Evolutionary conservation across 2,113 vertebrate genomes (phyloP), one percentile per base, ranked within the genome.

Genomic region (Pterophyllum scalare): DNA sequence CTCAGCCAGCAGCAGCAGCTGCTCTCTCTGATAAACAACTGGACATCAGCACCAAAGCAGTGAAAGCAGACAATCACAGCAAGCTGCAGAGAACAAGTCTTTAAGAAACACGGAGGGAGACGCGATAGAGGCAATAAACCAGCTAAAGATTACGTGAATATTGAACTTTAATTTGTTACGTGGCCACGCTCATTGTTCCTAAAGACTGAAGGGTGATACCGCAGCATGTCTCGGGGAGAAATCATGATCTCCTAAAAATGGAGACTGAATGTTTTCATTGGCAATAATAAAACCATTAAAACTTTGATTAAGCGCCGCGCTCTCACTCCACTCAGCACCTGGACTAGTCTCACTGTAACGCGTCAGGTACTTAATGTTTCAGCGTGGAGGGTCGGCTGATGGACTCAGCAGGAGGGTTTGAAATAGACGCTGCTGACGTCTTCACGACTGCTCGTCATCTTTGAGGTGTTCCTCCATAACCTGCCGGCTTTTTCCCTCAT

Each of bases 351-450:
- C 13, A 46, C 5, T 46, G 13, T 46, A 46, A 46, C 5, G 43
- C 13, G 5, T 46, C 43, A 46, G 4, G 12, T 28, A 28, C 4
- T 14, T 13, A 4, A 46, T 13, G 28, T 70, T 70, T 46, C n/a
- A 9, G 11, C 62, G 28, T 13, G 24, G 11, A 65, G n/a, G 9
- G 38, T 17, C 28, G 65, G 43, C 12, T 20, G 65, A 70, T 49
- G 24, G 0, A 52, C 14, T 67, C 22, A 67, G 19, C 19, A 1
- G 3, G 22, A 67, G 40, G 20, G 19, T 20, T 17, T 17, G 20
- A 8, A 20, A 54, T 54, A 54, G 4, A 20, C 49, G 65, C 1
- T 28, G 28, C 46, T 49, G 14, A 49, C 2, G 15, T 17, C 43
- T 46, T 46, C 5, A 49, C 6, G 14, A 17, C 40, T 49, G 26